These are phyloP conservation scores for Gambusia yucatana DNA, from an alignment of 2,797 vertebrate genomes.

Conservation along the genomic window DNA sequence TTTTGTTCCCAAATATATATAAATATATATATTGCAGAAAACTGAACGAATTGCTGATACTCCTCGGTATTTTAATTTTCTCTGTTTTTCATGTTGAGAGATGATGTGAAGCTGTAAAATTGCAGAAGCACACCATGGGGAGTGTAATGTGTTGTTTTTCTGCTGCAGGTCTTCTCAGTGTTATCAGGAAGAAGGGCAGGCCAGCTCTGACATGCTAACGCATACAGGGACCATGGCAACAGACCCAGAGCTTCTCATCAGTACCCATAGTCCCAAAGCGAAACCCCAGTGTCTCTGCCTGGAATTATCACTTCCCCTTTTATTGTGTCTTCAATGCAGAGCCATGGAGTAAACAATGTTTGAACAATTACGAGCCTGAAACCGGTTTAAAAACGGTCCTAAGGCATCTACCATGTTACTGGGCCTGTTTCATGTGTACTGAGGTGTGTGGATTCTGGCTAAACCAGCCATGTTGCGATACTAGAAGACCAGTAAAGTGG, in stretches of 20 bases:
- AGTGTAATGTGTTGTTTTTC: constrained; percentile 50
- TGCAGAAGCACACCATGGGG: constrained; percentile 39
- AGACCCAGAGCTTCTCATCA: constrained; percentile 72
- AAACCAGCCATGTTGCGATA: constrained; percentile 34
- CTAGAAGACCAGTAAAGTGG: constrained; percentile 36
- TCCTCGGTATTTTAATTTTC: constrained; percentile 2
- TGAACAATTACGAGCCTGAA: constrained; percentile 68
- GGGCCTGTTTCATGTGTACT: constrained; percentile 52
- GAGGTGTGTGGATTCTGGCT: constrained; percentile 19
- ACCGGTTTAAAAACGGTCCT: constrained; percentile 49
- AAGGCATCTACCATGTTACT: constrained; percentile 54
- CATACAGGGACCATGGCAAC: constrained; percentile 71
- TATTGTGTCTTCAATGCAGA: constrained; percentile 74
- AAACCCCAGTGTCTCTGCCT: constrained; percentile 60
- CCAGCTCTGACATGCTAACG: constrained; percentile 64
- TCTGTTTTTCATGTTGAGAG: constrained; percentile 38
- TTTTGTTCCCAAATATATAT: constrained; percentile 33
- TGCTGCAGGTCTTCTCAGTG: constrained; percentile 51
- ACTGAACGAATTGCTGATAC: constrained; percentile 28
- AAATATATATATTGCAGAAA: neutral
- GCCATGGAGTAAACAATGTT: constrained; percentile 69
- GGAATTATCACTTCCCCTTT: constrained; percentile 62
- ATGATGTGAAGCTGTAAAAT: constrained; percentile 53
- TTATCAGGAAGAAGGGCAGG: constrained; percentile 67
- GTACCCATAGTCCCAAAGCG: constrained; percentile 59